These are phyloP conservation scores for Heliconius ismenius DNA, from an alignment of 2,888 invertebrate genomes.

Conservation along the genomic window DNA sequence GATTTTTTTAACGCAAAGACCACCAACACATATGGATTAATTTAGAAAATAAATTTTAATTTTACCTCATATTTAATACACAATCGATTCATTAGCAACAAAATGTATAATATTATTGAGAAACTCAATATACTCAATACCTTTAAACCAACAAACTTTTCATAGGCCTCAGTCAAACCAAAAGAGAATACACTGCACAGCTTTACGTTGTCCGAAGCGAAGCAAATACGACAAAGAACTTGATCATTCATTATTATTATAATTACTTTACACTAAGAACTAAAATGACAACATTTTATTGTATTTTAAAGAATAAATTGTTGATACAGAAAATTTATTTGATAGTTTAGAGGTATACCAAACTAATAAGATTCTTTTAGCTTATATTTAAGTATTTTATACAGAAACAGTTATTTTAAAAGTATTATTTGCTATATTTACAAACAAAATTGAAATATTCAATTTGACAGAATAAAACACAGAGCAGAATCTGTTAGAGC, in stretches of 20 bases:
- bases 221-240: constrained; percentile 61
- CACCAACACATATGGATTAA: too few species aligned
- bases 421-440: constrained; percentile 7
- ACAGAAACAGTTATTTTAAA: background rate
- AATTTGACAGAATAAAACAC: constrained; percentile 30
- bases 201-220: constrained; percentile 60
- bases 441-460: constrained; percentile 11
- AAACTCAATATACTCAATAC: constrained; percentile 48
- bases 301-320: constrained; percentile 9
- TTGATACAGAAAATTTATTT: background rate
- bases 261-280: constrained; percentile 5
- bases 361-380: background rate
- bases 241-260: constrained; percentile 44
- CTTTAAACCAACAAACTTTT: constrained; percentile 57
- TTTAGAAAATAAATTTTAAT: too few species aligned
- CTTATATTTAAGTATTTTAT: background rate
- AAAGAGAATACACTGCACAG: constrained; percentile 59
- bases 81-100: background rate
- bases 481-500: constrained; percentile 38
- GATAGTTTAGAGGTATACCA: background rate
- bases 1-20: too few species aligned
- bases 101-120: background rate
- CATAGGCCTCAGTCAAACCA: constrained; percentile 54
- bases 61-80: too few species aligned
- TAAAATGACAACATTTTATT: background rate